Evolutionary conservation across 2,797 vertebrate species (phyloP), one percentile per base, ranked within the genome.

Genomic region (Bufotes viridis): DNA sequence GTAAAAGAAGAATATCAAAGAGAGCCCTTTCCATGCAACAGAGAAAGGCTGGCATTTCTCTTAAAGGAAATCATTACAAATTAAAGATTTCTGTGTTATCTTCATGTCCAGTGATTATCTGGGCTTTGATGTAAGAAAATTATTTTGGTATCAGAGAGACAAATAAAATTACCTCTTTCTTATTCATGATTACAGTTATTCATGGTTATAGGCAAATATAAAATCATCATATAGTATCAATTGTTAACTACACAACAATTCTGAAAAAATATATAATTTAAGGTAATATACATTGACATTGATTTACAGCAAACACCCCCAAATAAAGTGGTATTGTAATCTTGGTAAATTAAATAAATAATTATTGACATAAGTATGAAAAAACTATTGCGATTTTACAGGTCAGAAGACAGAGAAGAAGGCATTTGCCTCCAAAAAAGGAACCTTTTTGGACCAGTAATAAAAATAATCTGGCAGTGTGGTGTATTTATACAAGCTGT

Each of bases 41-140:
- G 26, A 60, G 29, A 42, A 60, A 79, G 15, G 53, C 53, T 7
- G 5, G 49, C 49, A 24, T 76, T 75, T 53, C 42, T 76, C 22
- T 76, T 75, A 75, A 78, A 53, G 75, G 17, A 79, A 60, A 79
- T 79, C 55, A 29, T 79, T 80, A 42, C 26, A 80, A 80, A 80
- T 80, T 80, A 80, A 42, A 42, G 42, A 34, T 61, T 20, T 24
- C 78, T 20, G 57, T 34, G 58, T 61, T 61, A 61, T 34, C 57
- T 80, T 80, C 26, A 61, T 61, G 17, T 60, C 78, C 13, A 61
- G 57, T 17, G 57, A 80, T 80, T 80, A 80, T 61, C 57, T 61
- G 26, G 17, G 26, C 58, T 63, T 81, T 81, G 29, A 81, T 81
- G 78, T 80, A 34, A 80, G 24, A 60, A 80, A 80, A 80, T 80